Evolutionary conservation across 2,888 invertebrate genomes (phyloP), one percentile per base, ranked within the genome.

Genomic region (Andrena bicolor): DNA sequence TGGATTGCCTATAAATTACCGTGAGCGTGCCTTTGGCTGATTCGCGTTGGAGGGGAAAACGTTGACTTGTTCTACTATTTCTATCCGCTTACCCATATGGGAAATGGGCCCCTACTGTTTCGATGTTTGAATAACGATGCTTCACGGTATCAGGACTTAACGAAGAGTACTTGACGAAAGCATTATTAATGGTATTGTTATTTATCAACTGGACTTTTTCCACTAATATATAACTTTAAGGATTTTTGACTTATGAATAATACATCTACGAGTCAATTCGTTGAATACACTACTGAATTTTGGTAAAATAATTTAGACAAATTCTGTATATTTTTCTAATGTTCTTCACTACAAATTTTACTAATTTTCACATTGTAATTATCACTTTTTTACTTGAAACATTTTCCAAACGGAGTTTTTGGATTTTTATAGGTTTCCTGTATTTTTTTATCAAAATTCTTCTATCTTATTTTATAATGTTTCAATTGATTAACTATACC

Each of bases 21-120:
- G 23, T 13, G 3, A 26, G 23, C 20, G 13, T 4, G 23, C 4
- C 23, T 56, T 56, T 56, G 10, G 23, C 23, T 56, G 20, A 56
- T 53, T 56, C 20, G 23, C 10, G 23, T 23, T 56, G 56, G 7
- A 20, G 56, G 4, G 23, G 23, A 23, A 23, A 56, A 10, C 56
- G 23, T 56, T 56, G 56, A 56, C 56, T 26, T 56, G 10, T 26
- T 56, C 56, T 56, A 56, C 56, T 56, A 26, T 23, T 23, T 56
- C 56, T 56, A 56, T 26, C 23, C 26, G 4, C 10, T 23, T 26
- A 23, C 26, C 4, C 10, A 23, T 23, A 13, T 2, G 23, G 1
- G 10, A 23, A 26, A 8, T 56, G 20, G 20, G 10, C 10, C 23
- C 26, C 23, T 56, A 23, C 56, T 26, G 10, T 56, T 56, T 56